phyloP scores from a whole-genome alignment of 35 echinoderm and acorn worm genomes.

The Apostichopus californicus region DNA sequence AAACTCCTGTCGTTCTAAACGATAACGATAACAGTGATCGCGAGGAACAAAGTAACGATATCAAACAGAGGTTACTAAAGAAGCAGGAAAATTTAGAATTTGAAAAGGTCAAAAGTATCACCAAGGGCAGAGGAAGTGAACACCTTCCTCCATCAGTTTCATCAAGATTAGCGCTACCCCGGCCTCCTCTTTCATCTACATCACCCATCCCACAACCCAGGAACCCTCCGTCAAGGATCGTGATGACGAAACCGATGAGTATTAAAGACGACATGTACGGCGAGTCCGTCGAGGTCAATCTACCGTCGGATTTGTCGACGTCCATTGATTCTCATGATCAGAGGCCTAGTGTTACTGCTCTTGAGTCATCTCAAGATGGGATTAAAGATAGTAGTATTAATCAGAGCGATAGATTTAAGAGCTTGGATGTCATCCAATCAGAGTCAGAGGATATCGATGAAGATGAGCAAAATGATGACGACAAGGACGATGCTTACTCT shows the following conservation, averaged over 20 bases:
- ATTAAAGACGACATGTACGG: not conserved
- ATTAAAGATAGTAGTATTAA: not conserved
- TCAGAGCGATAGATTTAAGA: not conserved
- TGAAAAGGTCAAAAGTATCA: not conserved
- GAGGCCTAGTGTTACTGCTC: not conserved
- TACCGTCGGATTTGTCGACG: slow-evolving; percentile 7
- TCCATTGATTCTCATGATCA: slow-evolving; percentile 1
- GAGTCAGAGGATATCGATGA: not conserved
- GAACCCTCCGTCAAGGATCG: not conserved
- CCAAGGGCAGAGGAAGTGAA: not conserved
- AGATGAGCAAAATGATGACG: not conserved
- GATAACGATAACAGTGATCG: not conserved
- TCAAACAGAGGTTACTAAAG: not conserved
- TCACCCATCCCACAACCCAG: not conserved
- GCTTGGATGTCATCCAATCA: slow-evolving; percentile 19
- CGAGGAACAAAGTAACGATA: not conserved
- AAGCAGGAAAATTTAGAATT: not conserved
- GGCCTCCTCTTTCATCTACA: not conserved
- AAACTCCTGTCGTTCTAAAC: not conserved
- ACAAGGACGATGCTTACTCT: slow-evolving; percentile 1
- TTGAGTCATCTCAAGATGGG: not conserved
- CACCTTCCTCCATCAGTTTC: not conserved
- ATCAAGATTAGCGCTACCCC: not conserved
- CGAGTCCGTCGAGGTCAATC: slow-evolving; percentile 1
- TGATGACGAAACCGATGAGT: slow-evolving; percentile 5